Percentiles rank a stretch among this genome's conserved stretches.
These are phyloP conservation scores for Tinea semifulvella DNA, from an alignment of 2,888 invertebrate species.

Conservation along the genomic window DNA sequence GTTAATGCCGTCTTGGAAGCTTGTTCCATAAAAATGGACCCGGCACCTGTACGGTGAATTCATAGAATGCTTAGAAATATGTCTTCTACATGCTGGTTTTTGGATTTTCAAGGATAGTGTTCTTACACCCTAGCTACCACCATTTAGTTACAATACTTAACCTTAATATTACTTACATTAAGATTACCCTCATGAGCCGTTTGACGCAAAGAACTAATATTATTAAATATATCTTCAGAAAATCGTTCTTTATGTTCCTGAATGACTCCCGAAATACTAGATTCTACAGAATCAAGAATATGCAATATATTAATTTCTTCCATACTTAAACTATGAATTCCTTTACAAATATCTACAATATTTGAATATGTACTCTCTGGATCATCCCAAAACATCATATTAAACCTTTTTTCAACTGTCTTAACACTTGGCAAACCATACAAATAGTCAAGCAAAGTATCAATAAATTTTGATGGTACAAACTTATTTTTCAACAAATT, in stretches of 20 bases:
- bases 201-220: conserved; percentile 30
- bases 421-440: conserved; percentile 36
- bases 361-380: conserved; percentile 40
- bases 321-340: no score
- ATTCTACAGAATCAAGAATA: no score
- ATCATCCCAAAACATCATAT: conserved; percentile 52
- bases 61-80: no score
- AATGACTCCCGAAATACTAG: no score
- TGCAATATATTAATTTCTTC: no score
- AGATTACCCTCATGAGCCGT: conserved; percentile 26
- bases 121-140: background rate
- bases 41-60: no score
- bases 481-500: conserved; percentile 36
- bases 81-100: no score
- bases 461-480: conserved; percentile 39
- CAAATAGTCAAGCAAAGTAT: conserved; percentile 37
- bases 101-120: no score
- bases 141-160: background rate
- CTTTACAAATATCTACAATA: conserved; percentile 37
- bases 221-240: conserved; percentile 47
- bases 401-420: conserved; percentile 46
- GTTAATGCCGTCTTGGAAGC: no score
- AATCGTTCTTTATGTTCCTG: conserved; percentile 50
- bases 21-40: no score
- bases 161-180: conserved; percentile 29